phyloP scores from a whole-genome alignment of 2,888 invertebrate genomes.

The Hypena proboscidalis region DNA sequence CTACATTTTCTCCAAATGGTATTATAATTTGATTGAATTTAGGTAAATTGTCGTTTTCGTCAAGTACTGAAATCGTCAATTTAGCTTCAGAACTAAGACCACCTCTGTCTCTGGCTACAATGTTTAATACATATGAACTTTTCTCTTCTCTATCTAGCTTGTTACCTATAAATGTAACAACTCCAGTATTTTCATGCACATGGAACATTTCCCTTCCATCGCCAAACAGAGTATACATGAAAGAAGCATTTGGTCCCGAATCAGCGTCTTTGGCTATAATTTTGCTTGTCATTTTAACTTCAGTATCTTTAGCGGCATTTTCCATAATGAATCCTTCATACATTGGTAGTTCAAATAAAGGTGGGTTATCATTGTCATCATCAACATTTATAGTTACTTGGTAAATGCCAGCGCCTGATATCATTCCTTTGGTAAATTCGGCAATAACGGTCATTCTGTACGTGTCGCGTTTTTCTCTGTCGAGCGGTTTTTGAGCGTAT shows the following conservation, averaged over 20 bases:
- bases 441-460: conserved; percentile 93
- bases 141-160: conserved; percentile 91
- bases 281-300: conserved; percentile 88
- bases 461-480: conserved; percentile 89
- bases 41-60: conserved; percentile 93
- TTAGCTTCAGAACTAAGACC: conserved; percentile 91
- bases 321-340: conserved; percentile 93
- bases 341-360: conserved; percentile 88
- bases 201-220: conserved; percentile 91
- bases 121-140: conserved; percentile 87
- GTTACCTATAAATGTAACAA: conserved; percentile 84
- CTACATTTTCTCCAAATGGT: conserved; percentile 88
- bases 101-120: conserved; percentile 91
- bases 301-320: conserved; percentile 89
- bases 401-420: conserved; percentile 90
- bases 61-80: conserved; percentile 89
- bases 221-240: conserved; percentile 89
- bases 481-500: conserved; percentile 90
- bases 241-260: conserved; percentile 87
- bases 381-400: conserved; percentile 92
- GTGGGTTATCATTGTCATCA: conserved; percentile 95
- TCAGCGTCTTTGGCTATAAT: conserved; percentile 91
- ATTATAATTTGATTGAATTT: conserved; percentile 89
- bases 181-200: conserved; percentile 87
- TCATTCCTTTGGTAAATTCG: conserved; percentile 89